Conservation (phyloP, 2,113 vertebrate genomes). For the Otis tarda region DNA sequence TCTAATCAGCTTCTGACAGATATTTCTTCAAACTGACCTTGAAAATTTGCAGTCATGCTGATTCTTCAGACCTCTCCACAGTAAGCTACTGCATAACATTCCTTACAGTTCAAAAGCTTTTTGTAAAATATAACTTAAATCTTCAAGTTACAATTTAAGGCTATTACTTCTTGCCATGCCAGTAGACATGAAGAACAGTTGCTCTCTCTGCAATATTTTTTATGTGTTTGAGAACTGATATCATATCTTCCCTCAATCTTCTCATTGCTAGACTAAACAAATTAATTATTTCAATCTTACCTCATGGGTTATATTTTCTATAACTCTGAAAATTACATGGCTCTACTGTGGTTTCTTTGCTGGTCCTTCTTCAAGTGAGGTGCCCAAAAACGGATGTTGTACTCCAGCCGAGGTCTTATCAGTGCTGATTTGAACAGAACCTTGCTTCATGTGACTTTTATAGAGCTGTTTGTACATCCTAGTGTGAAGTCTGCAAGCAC, state of each 20-base stretch:
- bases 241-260: not conserved
- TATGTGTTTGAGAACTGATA: not conserved
- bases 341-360: not conserved
- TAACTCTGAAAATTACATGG: not conserved
- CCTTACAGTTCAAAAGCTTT: not conserved
- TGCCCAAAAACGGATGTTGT: not conserved
- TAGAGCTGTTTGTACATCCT: not conserved
- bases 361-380: not conserved
- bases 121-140: not conserved
- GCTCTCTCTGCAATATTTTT: not conserved
- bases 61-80: not conserved
- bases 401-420: not conserved
- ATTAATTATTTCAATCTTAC: not conserved
- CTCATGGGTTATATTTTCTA: not conserved
- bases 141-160: not conserved
- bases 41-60: not conserved
- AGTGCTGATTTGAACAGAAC: not conserved
- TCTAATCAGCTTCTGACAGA: not conserved
- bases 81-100: not conserved
- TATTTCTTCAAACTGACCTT: constrained; percentile 6
- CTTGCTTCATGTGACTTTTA: not conserved
- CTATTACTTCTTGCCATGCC: not conserved
- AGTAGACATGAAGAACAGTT: not conserved
- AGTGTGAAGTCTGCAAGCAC: not conserved
- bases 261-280: not conserved